These are phyloP conservation scores for Parazoanthus swiftii DNA, from an alignment of 92 coral and sea anemone genomes.

Conservation along the genomic window DNA sequence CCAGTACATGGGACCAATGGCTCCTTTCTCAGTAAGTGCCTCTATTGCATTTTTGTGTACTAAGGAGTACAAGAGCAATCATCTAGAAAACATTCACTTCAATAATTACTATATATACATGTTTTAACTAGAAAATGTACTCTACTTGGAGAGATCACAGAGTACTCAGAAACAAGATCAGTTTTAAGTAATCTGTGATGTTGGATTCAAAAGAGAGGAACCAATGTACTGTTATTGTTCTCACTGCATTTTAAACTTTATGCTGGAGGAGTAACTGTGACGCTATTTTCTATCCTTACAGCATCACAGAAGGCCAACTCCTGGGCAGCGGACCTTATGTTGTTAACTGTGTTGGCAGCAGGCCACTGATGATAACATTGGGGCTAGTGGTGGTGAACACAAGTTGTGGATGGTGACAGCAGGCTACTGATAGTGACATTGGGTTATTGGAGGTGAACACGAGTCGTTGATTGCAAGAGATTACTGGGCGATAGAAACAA, in stretches of 20 bases:
- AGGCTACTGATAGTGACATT: neutral
- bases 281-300: constrained; percentile 23
- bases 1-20: constrained; percentile 91
- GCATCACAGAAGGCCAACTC: constrained; percentile 69
- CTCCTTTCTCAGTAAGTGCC: constrained; percentile 89
- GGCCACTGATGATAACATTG: neutral
- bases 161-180: neutral
- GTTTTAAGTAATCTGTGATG: neutral
- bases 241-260: too few species aligned
- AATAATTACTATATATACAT: too few species aligned
- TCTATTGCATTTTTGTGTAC: too few species aligned
- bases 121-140: neutral
- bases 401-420: neutral
- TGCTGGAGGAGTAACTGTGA: neutral
- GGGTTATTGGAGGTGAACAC: neutral
- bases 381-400: neutral
- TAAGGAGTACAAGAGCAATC: too few species aligned
- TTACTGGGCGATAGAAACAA: neutral
- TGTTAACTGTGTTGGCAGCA: constrained; percentile 43
- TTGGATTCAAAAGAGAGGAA: neutral
- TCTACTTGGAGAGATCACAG: neutral
- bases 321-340: constrained; percentile 73
- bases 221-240: neutral
- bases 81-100: neutral
- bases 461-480: neutral